A percentile compares a stretch with the other conserved stretches of the same genome.
These are phyloP conservation scores for Falco berigora DNA, from an alignment of 2,797 vertebrate genomes.

Conservation along the genomic window DNA sequence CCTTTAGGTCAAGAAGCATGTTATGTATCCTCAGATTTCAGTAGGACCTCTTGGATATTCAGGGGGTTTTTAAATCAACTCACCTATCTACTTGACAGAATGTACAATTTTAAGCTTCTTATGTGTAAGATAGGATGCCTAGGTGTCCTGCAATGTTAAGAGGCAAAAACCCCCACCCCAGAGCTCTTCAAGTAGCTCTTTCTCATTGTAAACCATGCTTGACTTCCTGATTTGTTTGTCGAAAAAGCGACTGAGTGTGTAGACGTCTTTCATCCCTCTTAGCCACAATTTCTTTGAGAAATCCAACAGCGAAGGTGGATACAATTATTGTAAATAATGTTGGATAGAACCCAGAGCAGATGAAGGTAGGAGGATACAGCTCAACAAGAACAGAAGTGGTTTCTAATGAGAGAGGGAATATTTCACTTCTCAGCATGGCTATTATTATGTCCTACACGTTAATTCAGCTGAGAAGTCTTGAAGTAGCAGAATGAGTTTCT, in stretches of 20 bases:
- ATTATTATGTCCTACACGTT: constrained; percentile 43
- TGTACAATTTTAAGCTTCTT: background rate
- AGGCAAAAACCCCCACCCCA: constrained; percentile 16
- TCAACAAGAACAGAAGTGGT: constrained; percentile 60
- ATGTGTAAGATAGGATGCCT: background rate
- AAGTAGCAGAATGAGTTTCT: constrained; percentile 23
- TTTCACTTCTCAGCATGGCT: constrained; percentile 53
- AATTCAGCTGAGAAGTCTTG: constrained; percentile 26
- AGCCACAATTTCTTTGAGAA: constrained; percentile 50
- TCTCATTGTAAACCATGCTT: constrained; percentile 15
- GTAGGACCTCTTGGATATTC: background rate
- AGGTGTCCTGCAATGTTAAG: constrained; percentile 25
- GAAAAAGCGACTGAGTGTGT: constrained; percentile 41
- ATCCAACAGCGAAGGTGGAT: constrained; percentile 43
- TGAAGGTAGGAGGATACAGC: constrained; percentile 48
- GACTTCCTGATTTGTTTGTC: constrained; percentile 58
- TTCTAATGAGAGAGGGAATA: constrained; percentile 55
- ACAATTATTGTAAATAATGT: constrained; percentile 57
- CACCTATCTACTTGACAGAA: constrained; percentile 12
- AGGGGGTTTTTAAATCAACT: background rate
- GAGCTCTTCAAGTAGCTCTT: constrained; percentile 43
- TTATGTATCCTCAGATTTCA: background rate
- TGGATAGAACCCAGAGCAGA: constrained; percentile 30
- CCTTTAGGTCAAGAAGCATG: background rate
- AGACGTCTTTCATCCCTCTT: constrained; percentile 37